A percentile compares a stretch with the other conserved stretches of the same genome.
Conservation (phyloP, 2,113 vertebrate genomes). For the Microcebus tavaratra region DNA sequence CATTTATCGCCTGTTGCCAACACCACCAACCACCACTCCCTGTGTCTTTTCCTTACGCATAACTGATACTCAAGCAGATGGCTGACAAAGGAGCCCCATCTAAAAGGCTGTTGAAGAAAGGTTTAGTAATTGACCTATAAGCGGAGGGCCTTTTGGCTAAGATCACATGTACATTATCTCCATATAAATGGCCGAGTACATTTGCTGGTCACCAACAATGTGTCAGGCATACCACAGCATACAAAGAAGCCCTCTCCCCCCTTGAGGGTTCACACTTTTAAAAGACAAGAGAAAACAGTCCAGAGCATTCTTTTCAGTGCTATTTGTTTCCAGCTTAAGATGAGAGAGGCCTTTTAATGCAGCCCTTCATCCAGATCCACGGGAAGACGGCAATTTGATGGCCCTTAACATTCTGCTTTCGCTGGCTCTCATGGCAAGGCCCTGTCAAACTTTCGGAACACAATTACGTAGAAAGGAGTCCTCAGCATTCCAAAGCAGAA, state of each 20-base stretch:
- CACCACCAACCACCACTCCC: not conserved
- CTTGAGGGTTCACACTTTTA: not conserved
- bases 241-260: not conserved
- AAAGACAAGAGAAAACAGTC: conserved; percentile 28
- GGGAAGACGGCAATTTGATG: not conserved
- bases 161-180: not conserved
- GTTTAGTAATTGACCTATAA: conserved; percentile 70
- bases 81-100: conserved; percentile 78
- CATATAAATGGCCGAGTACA: not conserved
- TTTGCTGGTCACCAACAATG: not conserved
- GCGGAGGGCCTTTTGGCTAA: conserved; percentile 45
- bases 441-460: conserved; percentile 51
- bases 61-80: conserved; percentile 70
- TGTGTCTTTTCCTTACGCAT: not conserved
- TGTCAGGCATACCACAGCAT: not conserved
- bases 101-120: conserved; percentile 78
- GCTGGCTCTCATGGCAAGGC: not conserved
- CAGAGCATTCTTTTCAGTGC: not conserved
- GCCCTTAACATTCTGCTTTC: not conserved
- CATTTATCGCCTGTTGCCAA: not conserved
- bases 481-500: conserved; percentile 55
- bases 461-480: conserved; percentile 45
- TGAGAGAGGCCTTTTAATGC: not conserved
- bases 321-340: not conserved
- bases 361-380: not conserved